Base-by-base conservation (phyloP, 2,888 invertebrate species). In the Lasioglossum leucozonium region DNA sequence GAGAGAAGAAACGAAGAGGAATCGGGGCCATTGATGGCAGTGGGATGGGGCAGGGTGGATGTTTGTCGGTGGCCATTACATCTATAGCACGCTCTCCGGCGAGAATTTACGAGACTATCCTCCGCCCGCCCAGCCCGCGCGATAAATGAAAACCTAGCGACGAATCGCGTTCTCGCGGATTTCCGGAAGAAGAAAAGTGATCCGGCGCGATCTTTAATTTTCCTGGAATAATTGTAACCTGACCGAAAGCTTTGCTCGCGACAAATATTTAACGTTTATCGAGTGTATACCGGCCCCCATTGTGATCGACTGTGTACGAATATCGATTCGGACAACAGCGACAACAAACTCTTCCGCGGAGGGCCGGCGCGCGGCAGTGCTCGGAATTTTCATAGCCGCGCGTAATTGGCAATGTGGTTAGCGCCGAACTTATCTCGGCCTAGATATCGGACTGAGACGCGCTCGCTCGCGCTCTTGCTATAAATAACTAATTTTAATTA, bases 401-500 rank as follows among this genome's bases (percentile, higher is more conserved):
- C n/a, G 10, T 10, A 22, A 37, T 34, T 18, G 67, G 67, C 37
- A 67, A n/a, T 37, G 34, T 37, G 67, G 67, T 67, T 37, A 34
- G 67, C 37, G 3, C 37, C 67, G 22, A 67, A 67, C 37, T 67
- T 67, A 67, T 67, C 37, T 67, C 67, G 67, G 37, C 67, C 67
- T 67, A 37, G 37, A 67, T 67, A 67, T 67, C 37, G 37, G 37
- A 37, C 67, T 40, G 34, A 18, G 34, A 37, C 37, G 22, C 58
- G 16, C 30, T 0, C 26, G 34, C 34, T 11, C 16, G 47, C 47
- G 18, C 47, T 8, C 51, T 22, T 22, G 40, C 37, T 67, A 67
- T 67, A 67, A 67, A 67, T 67, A 67, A n/a, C 67, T 67, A 67
- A 37, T 67, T 67, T 67, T 67, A 67, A 67, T 67, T 67, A 67